These are phyloP conservation scores for Leptogaster cylindrica DNA, from an alignment of 2,888 invertebrate genomes.

Conservation along the genomic window DNA sequence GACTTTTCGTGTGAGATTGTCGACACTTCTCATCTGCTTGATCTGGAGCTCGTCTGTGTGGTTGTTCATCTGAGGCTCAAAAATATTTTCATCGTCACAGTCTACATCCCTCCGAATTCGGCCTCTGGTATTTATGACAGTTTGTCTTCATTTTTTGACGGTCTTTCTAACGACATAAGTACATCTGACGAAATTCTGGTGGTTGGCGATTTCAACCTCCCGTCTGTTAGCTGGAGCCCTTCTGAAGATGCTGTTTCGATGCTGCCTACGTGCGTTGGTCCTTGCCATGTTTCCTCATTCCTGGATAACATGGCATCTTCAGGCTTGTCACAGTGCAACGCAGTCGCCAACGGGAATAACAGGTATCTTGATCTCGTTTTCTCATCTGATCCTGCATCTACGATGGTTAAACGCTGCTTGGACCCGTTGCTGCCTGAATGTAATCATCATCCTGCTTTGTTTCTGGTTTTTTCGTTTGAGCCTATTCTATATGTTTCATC, in stretches of 20 bases:
- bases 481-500: background rate
- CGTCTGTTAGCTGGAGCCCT: background rate
- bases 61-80: background rate
- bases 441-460: background rate
- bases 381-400: background rate
- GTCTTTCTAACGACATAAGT: background rate
- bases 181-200: background rate
- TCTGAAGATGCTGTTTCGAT: background rate
- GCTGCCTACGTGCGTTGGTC: background rate
- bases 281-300: background rate
- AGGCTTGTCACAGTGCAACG: background rate
- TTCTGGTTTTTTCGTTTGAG: background rate
- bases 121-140: too few relatives aligned
- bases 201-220: background rate
- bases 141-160: too few relatives aligned
- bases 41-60: background rate
- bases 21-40: background rate
- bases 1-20: background rate
- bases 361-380: background rate
- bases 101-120: background rate
- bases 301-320: background rate
- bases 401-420: background rate
- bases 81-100: background rate
- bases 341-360: background rate
- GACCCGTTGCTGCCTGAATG: background rate